Evolutionary conservation across 2,113 vertebrate species (phyloP).

Genomic region (Campylorhamphus procurvoides): DNA sequence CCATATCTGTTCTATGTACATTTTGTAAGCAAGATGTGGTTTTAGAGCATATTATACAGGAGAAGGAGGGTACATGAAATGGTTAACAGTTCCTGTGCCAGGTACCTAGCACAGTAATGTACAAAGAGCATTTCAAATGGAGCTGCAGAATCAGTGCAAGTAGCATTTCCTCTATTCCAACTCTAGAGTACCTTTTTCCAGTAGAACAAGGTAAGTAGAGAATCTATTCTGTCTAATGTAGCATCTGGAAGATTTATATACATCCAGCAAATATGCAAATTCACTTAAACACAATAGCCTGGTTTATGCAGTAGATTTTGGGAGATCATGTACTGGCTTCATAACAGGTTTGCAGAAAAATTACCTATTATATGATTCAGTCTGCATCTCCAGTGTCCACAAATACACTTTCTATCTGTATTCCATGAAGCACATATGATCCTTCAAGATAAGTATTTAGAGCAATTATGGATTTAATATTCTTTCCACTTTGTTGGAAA

Average conservation of each 20-base stretch:
- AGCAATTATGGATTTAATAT: background rate
- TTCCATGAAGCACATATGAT: fast-evolving
- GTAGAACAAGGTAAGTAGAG: background rate
- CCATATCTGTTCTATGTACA: background rate
- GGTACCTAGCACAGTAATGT: background rate
- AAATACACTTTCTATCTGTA: background rate
- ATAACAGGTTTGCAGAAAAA: background rate
- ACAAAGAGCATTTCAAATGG: background rate
- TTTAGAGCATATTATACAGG: background rate
- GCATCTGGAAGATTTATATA: background rate
- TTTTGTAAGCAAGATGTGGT: background rate
- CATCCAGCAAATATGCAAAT: background rate
- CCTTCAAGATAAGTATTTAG: background rate
- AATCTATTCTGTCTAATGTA: background rate
- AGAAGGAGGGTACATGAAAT: background rate
- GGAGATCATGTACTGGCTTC: background rate
- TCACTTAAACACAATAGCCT: background rate
- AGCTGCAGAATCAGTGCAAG: background rate
- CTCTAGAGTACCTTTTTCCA: background rate
- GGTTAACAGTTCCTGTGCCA: background rate
- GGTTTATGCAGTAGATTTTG: background rate
- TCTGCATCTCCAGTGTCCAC: fast-evolving
- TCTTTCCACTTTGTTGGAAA: background rate
- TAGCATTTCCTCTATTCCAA: background rate
- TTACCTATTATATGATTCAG: background rate